Evolutionary conservation across 2,797 vertebrate species (phyloP).

Genomic region (Limosa lapponica): DNA sequence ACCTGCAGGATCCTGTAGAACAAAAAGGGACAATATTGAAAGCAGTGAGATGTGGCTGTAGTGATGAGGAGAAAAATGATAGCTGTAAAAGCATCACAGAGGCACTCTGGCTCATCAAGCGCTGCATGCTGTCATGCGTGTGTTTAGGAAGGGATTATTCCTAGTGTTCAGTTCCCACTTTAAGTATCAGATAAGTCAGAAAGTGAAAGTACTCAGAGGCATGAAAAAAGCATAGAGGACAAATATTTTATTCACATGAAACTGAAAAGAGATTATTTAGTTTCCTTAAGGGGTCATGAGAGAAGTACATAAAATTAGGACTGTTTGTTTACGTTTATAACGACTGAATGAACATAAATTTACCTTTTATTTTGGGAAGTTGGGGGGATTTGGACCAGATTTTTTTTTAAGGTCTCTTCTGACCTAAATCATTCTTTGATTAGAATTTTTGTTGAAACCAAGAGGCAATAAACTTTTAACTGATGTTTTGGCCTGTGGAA

Average conservation of each 20-base stretch:
- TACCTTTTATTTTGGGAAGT: background rate
- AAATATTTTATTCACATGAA: background rate
- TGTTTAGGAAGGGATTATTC: background rate
- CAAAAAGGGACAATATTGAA: slow-evolving; percentile 23
- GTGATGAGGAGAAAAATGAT: background rate
- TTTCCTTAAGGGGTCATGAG: background rate
- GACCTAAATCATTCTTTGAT: background rate
- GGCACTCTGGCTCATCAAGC: background rate
- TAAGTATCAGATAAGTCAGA: background rate
- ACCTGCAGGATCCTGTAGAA: slow-evolving; percentile 22
- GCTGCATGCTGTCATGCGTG: background rate
- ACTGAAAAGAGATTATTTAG: background rate
- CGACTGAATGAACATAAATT: background rate
- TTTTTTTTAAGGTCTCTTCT: background rate
- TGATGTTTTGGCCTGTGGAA: background rate
- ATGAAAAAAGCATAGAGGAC: background rate
- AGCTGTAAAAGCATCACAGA: background rate
- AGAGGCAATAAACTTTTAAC: background rate
- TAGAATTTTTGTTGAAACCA: background rate
- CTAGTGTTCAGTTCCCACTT: background rate
- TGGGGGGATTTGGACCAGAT: background rate
- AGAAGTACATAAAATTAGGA: background rate
- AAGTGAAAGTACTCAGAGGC: background rate
- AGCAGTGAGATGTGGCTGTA: slow-evolving; percentile 27
- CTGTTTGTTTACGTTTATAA: background rate